These are phyloP conservation scores for Trematocara zebra DNA, from an alignment of 2,113 vertebrate genomes.

Conservation along the genomic window DNA sequence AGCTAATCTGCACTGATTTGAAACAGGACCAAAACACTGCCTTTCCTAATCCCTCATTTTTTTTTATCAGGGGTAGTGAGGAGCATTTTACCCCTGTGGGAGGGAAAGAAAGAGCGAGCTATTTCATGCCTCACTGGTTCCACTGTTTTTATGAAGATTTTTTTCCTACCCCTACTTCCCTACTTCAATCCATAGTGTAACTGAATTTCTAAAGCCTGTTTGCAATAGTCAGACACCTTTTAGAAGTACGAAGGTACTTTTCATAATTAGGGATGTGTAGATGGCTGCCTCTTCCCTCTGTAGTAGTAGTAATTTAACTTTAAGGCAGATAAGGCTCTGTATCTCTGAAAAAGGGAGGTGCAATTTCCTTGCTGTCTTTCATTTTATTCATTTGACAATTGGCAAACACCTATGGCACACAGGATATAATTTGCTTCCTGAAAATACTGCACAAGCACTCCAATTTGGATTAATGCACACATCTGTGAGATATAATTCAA, in stretches of 20 bases:
- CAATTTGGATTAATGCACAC: conserved; percentile 33
- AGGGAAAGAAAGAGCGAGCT: conserved; percentile 59
- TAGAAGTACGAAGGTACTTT: conserved; percentile 44
- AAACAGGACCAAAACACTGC: conserved; percentile 67
- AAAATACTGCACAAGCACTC: neutral
- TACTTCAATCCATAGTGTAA: conserved; percentile 46
- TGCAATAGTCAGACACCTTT: conserved; percentile 51
- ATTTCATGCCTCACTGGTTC: conserved; percentile 70
- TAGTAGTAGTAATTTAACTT: conserved; percentile 63
- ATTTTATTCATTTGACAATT: conserved; percentile 64
- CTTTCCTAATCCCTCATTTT: conserved; percentile 70
- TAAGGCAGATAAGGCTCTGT: conserved; percentile 49
- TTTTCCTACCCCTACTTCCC: neutral
- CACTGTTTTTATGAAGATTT: conserved; percentile 68
- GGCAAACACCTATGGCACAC: conserved; percentile 55
- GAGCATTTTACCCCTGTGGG: conserved; percentile 60
- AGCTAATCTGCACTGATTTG: conserved; percentile 75
- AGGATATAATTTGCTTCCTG: conserved; percentile 28
- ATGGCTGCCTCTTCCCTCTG: conserved; percentile 39
- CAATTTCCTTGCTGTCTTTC: conserved; percentile 59
- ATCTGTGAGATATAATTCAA: conserved; percentile 3
- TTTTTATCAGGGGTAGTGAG: conserved; percentile 54
- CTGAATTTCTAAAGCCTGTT: conserved; percentile 48
- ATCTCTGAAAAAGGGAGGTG: conserved; percentile 31
- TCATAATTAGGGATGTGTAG: conserved; percentile 57